Evolutionary conservation across 2,888 invertebrate genomes (phyloP).

Genomic region (Panzeria rudis): DNA sequence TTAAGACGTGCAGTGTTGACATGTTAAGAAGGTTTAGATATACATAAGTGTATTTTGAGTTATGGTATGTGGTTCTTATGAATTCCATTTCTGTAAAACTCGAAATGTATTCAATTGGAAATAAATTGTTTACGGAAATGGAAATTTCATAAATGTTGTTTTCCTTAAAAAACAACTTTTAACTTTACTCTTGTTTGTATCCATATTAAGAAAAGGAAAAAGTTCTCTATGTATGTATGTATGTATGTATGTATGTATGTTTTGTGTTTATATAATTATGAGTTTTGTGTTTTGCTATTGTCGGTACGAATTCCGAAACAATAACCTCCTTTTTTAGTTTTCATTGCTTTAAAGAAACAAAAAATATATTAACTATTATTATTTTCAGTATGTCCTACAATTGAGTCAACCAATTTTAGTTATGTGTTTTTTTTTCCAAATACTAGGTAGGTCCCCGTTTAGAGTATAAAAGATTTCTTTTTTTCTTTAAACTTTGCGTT

Average conservation of each 20-base stretch:
- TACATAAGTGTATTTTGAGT: background rate
- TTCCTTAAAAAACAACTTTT: slow-evolving; percentile 34
- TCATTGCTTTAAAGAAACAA: background rate
- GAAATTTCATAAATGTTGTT: slow-evolving; percentile 50
- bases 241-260: background rate
- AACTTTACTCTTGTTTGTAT: background rate
- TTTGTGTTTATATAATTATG: slow-evolving; percentile 3
- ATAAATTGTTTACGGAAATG: slow-evolving; percentile 63
- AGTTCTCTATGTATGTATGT: background rate
- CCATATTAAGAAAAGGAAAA: background rate
- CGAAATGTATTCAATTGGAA: slow-evolving; percentile 57
- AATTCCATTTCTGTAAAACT: slow-evolving; percentile 43
- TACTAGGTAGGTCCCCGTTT: too few species aligned
- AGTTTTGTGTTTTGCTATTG: background rate
- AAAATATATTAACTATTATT: background rate
- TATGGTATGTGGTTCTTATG: slow-evolving; percentile 18
- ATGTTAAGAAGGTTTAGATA: slow-evolving; percentile 4
- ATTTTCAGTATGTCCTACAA: background rate
- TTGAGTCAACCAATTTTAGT: background rate
- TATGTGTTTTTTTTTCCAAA: too few species aligned
- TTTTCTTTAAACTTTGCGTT: too few species aligned
- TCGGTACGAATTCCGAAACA: background rate
- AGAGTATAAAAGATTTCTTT: too few species aligned
- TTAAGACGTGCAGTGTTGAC: slow-evolving; percentile 3
- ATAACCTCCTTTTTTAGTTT: slow-evolving; percentile 2